A percentile compares a stretch with the other conserved stretches of the same genome.
Conservation (phyloP, 2,888 invertebrate species). For the Tachina fera region DNA sequence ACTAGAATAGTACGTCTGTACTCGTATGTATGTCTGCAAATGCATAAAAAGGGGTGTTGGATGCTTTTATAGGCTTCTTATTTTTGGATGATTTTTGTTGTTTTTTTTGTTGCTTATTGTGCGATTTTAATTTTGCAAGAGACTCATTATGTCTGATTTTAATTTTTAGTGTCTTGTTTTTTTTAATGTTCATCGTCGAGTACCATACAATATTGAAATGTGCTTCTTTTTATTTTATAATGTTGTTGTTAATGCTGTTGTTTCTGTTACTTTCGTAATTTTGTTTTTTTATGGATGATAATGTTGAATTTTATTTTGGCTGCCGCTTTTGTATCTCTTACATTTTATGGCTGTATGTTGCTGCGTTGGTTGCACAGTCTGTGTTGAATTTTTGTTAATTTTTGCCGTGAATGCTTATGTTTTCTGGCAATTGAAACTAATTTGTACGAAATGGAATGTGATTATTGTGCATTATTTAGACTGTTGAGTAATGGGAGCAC, state of each 20-base stretch:
- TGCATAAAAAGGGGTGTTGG: slow-evolving; percentile 50
- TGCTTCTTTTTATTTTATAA: slow-evolving; percentile 23
- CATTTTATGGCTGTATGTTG: slow-evolving; percentile 10
- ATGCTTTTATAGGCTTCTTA: slow-evolving; percentile 60
- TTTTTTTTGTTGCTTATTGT: slow-evolving; percentile 46
- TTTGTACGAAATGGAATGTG: slow-evolving; percentile 76
- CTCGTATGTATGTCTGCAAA: neutral
- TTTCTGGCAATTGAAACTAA: slow-evolving; percentile 76
- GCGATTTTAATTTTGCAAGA: slow-evolving; percentile 67
- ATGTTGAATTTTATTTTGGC: slow-evolving; percentile 59
- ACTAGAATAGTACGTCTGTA: neutral
- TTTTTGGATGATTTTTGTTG: slow-evolving; percentile 44
- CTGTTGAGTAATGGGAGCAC: slow-evolving; percentile 73
- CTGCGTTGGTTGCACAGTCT: slow-evolving; percentile 37
- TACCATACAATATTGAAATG: slow-evolving; percentile 63
- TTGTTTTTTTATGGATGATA: slow-evolving; percentile 37
- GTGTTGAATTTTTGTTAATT: slow-evolving; percentile 34
- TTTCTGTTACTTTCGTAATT: slow-evolving; percentile 34
- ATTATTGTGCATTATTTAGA: slow-evolving; percentile 74
- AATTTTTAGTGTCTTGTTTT: slow-evolving; percentile 62
- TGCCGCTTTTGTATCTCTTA: slow-evolving; percentile 35
- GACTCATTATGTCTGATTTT: slow-evolving; percentile 73
- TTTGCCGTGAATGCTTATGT: slow-evolving; percentile 64
- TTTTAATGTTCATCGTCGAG: slow-evolving; percentile 53
- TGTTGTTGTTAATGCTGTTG: slow-evolving; percentile 30